phyloP scores from a whole-genome alignment of 2,113 vertebrate species.

The Pampusana beccarii region DNA sequence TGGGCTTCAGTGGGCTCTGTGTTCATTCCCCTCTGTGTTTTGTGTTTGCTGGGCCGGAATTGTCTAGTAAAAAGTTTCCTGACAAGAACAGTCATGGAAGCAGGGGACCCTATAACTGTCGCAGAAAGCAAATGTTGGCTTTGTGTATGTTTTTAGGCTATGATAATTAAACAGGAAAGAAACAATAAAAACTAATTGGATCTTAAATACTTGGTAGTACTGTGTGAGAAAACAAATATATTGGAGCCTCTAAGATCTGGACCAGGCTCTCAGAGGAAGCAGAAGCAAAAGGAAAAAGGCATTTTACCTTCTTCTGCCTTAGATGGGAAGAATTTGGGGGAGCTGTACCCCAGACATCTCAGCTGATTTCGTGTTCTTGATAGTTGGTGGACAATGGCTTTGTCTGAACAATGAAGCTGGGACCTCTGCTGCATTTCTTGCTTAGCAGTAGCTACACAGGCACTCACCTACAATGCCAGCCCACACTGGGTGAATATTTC shows the following conservation, averaged over 20 bases:
- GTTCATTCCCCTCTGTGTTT: not conserved
- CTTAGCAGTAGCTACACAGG: not conserved
- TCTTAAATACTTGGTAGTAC: not conserved
- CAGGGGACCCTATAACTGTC: not conserved
- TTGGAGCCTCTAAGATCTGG: not conserved
- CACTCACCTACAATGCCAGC: not conserved
- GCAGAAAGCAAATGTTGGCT: not conserved
- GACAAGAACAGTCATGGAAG: not conserved
- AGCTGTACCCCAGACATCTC: not conserved
- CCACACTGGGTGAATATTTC: not conserved
- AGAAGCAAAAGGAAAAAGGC: not conserved
- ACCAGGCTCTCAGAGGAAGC: not conserved
- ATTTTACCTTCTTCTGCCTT: not conserved
- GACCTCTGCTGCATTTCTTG: not conserved
- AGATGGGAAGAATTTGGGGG: not conserved
- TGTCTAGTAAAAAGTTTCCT: not conserved
- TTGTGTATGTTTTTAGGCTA: not conserved
- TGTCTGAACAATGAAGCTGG: not conserved
- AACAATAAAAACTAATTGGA: not conserved
- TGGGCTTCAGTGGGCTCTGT: not conserved
- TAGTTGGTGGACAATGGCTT: not conserved
- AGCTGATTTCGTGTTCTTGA: not conserved
- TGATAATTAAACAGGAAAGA: not conserved
- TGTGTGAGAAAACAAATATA: not conserved
- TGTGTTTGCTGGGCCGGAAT: not conserved